A percentile compares a stretch with the other conserved stretches of the same genome.
These are phyloP conservation scores for Pseudopodoces humilis DNA, from an alignment of 2,113 vertebrate species.

Conservation along the genomic window DNA sequence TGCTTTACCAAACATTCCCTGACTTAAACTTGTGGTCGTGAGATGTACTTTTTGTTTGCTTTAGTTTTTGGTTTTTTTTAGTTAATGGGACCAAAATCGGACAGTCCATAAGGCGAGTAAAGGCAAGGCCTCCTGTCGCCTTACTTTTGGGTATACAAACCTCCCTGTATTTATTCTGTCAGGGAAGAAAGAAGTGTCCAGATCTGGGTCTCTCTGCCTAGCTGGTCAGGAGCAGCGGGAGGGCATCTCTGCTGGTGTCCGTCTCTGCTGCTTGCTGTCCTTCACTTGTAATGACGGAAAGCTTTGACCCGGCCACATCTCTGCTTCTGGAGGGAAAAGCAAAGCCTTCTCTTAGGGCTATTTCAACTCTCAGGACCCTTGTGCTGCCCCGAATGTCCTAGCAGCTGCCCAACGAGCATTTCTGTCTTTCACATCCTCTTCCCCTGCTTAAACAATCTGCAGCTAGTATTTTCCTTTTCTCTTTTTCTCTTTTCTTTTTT, in stretches of 20 bases:
- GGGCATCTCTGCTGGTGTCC: neutral
- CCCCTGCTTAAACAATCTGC: conserved; percentile 13
- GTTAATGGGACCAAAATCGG: neutral
- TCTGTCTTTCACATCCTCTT: conserved; percentile 1
- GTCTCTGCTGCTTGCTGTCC: neutral
- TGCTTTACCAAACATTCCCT: neutral
- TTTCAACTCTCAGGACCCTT: conserved; percentile 18
- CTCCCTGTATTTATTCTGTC: neutral
- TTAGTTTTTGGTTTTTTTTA: neutral
- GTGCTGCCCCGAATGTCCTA: neutral
- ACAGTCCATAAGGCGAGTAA: neutral
- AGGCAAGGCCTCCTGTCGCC: neutral
- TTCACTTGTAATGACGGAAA: fast-evolving
- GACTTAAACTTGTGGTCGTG: neutral
- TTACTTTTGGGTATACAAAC: fast-evolving
- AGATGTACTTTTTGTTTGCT: neutral
- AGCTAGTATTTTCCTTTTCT: neutral
- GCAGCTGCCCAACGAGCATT: conserved; percentile 31
- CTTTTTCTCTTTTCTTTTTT: neutral
- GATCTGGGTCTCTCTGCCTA: neutral
- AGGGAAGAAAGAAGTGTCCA: neutral
- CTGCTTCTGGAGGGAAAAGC: neutral
- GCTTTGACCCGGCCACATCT: neutral
- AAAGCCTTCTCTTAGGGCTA: neutral
- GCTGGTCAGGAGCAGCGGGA: neutral